phyloP scores from a whole-genome alignment of 1,140 invertebrate genomes.

The Atta cephalotes region DNA sequence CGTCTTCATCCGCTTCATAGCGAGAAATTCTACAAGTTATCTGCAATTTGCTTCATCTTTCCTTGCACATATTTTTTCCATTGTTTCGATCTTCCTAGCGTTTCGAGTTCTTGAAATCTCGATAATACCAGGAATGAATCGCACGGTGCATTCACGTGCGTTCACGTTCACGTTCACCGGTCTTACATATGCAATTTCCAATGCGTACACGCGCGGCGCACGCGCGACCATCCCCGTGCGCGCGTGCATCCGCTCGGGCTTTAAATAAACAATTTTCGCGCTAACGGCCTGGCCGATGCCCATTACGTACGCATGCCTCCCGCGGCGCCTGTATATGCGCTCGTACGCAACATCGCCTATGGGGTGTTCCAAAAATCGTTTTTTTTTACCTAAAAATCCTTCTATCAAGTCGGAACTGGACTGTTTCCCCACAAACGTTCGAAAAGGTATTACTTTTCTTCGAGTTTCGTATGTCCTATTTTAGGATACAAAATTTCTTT shows the following conservation, averaged over 20 bases:
- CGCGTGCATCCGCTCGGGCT: constrained; percentile 73
- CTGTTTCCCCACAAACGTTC: neutral
- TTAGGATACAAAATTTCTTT: neutral
- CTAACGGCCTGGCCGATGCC: constrained; percentile 74
- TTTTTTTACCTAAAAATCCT: neutral
- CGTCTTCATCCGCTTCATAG: neutral
- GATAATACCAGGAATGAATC: neutral
- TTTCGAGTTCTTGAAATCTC: neutral
- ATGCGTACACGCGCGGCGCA: constrained; percentile 36
- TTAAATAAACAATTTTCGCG: constrained; percentile 82
- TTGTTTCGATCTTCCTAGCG: neutral
- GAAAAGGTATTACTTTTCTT: neutral
- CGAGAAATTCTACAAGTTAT: neutral
- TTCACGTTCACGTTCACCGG: constrained; percentile 31
- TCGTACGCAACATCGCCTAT: constrained; percentile 73
- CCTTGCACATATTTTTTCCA: neutral
- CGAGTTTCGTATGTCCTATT: neutral
- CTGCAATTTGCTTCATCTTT: neutral
- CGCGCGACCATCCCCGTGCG: constrained; percentile 52
- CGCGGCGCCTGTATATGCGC: constrained; percentile 30
- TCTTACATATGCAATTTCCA: constrained; percentile 58
- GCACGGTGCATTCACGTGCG: neutral
- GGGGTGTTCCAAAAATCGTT: constrained; percentile 16
- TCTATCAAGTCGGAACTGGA: neutral
- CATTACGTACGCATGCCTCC: constrained; percentile 77